Evolutionary conservation across 92 coral and sea anemone species (phyloP), one percentile per base, ranked within the genome.

Genomic region (Heliopora coerulea): DNA sequence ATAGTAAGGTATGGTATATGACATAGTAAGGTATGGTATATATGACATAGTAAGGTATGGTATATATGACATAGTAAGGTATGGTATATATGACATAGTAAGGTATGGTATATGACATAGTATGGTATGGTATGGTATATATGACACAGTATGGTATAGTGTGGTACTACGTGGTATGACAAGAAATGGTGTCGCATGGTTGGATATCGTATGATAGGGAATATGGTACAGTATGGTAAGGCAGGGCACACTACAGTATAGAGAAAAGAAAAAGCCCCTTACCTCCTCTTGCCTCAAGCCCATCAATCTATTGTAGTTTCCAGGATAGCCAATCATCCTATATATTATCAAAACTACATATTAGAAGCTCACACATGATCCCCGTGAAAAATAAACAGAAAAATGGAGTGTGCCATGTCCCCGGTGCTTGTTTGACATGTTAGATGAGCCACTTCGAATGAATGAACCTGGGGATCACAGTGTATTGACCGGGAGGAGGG

Each of bases 221-320:
- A 46, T 46, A 46, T 15, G 52, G 15, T 46, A 46, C 15, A n/a
- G 52, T 46, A 46, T 46, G 52, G n/a, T 46, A 46, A 6, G 52
- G 14, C 52, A 46, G 7, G 52, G 52, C 12, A 37, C 12, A 12
- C 12, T 37, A 37, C n/a, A n/a, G n/a, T n/a, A n/a, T n/a, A 19
- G 23, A 2, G 10, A 54, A 21, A 19, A 54, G n/a, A n/a, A 19
- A 17, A 11, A 27, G 42, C 4, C 4, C 50, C 72, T 54, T 75
- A 91, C 96, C 97, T 92, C 97, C 31, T 92, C 97, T 62, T 92
- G 97, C 27, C 97, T 89, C 59, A 92, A 88, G 31, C 97, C 97
- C 88, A 91, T 89, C 49, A 91, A 79, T 80, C 97, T 83, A 39
- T 96, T 84, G 82, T 91, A 91, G 69, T 91, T 95, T 20, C 97